Evolutionary conservation across 1,140 invertebrate genomes (phyloP).

Genomic region (Tetramorium alpestre): DNA sequence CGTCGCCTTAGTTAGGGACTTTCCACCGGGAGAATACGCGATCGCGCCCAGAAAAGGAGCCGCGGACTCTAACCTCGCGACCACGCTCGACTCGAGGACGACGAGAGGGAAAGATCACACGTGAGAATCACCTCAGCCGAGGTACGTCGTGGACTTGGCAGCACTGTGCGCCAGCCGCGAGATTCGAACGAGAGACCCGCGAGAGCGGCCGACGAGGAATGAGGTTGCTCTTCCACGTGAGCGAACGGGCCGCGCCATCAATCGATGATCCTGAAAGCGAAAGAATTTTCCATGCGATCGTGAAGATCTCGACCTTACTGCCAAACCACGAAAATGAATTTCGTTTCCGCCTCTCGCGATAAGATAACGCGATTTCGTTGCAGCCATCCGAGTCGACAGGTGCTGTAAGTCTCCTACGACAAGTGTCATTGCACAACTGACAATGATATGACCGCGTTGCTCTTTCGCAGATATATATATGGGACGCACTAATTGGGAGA

Average conservation of each 20-base stretch:
- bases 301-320: neutral
- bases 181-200: neutral
- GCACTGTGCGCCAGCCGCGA: constrained; percentile 2
- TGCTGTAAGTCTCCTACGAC: neutral
- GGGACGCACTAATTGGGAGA: neutral
- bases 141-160: neutral
- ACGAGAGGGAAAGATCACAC: neutral
- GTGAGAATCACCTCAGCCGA: neutral
- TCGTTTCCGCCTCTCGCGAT: neutral
- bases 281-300: too few species aligned
- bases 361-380: neutral
- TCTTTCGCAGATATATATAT: neutral
- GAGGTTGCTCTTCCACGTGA: too few species aligned
- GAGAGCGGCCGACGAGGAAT: neutral
- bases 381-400: neutral
- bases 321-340: neutral
- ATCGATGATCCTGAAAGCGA: too few species aligned
- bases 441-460: neutral
- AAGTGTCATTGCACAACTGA: constrained; percentile 40
- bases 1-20: constrained; percentile 1
- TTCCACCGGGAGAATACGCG: neutral
- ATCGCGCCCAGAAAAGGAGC: neutral
- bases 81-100: neutral
- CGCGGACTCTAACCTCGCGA: neutral
- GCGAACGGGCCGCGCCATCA: too few species aligned